Evolutionary conservation across 1,140 invertebrate species (phyloP).

Genomic region (Drosophila athabasca): DNA sequence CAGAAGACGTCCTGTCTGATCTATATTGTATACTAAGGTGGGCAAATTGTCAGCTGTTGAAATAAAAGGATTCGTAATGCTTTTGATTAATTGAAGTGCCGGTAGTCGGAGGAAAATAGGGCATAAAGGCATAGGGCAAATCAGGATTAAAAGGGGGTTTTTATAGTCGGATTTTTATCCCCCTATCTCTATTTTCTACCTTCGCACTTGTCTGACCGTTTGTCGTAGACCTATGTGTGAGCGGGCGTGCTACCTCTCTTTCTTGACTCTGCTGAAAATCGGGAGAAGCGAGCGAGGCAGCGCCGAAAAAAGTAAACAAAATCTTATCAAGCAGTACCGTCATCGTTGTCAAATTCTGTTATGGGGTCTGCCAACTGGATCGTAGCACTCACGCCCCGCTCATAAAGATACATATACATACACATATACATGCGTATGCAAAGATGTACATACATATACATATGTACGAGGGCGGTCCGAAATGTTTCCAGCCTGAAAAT

Average conservation of each 20-base stretch:
- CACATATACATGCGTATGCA: neutral
- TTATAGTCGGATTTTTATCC: neutral
- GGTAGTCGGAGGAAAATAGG: too few species aligned
- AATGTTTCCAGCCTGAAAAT: too few species aligned
- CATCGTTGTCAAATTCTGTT: neutral
- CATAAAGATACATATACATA: slow-evolving; percentile 35
- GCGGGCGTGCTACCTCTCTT: slow-evolving; percentile 10
- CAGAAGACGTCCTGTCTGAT: too few species aligned
- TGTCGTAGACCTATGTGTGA: slow-evolving; percentile 7
- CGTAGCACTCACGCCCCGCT: slow-evolving; percentile 44
- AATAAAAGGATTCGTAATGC: too few species aligned
- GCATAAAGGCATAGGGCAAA: too few species aligned
- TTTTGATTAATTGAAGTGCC: too few species aligned
- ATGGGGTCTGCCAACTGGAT: too few species aligned
- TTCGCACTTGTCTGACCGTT: slow-evolving; percentile 7
- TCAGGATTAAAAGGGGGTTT: too few species aligned
- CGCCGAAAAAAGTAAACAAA: slow-evolving; percentile 46
- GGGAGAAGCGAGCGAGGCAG: slow-evolving; percentile 41
- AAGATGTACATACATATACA: too few species aligned
- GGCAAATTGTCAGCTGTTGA: too few species aligned
- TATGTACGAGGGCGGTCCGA: too few species aligned
- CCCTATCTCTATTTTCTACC: slow-evolving; percentile 2
- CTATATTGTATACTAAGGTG: too few species aligned
- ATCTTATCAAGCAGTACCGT: slow-evolving; percentile 38
- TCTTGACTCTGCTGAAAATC: slow-evolving; percentile 43